Base-by-base conservation (phyloP, 2,113 vertebrate genomes). In the Pagrus major region DNA sequence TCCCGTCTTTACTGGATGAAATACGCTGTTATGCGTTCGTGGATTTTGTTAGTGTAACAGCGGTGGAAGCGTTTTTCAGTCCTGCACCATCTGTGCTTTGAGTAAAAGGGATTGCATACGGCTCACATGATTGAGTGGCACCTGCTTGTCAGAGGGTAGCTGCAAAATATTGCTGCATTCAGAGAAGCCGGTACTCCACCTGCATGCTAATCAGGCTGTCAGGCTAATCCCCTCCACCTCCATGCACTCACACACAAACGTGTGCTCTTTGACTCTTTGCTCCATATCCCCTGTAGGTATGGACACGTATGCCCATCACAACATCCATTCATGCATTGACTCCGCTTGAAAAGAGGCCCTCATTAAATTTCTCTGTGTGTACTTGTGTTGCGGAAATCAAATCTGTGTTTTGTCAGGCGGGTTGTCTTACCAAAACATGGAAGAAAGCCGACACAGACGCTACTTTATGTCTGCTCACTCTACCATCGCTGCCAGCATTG, bases 121-220 rank as follows among this genome's bases (percentile, higher is more conserved):
- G 78, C 72, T 87, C 77, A 68, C 81, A 68, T 94, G 95, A 95
- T 96, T 94, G 95, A 96, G 92, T 95, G 95, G 94, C 95, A 96
- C 94, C 95, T 96, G 96, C 95, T 96, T 95, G 95, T 96, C 94
- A 96, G 91, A 82, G 71, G 91, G 84, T 94, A 95, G 91, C 94
- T 95, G 94, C 93, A 94, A 95, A 95, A 96, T 96, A 95, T 94
- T 93, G 93, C 93, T 94, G 95, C 93, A 92, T 91, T 93, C 84
- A 59, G 85, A 90, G 91, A 77, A 82, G 61, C 63, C 46, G 31
- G 83, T 79, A 92, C 94, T 89, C 94, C 93, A 94, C 94, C 94
- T 95, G 94, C 94, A 96, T 96, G 94, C 92, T 93, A 97, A 96
- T 95, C 93, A 95, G 93, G 88, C 84, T 91, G 85, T 84, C 84